Evolutionary conservation across 64 coral and sea anemone species (phyloP).

Genomic region (Montipora sp.): DNA sequence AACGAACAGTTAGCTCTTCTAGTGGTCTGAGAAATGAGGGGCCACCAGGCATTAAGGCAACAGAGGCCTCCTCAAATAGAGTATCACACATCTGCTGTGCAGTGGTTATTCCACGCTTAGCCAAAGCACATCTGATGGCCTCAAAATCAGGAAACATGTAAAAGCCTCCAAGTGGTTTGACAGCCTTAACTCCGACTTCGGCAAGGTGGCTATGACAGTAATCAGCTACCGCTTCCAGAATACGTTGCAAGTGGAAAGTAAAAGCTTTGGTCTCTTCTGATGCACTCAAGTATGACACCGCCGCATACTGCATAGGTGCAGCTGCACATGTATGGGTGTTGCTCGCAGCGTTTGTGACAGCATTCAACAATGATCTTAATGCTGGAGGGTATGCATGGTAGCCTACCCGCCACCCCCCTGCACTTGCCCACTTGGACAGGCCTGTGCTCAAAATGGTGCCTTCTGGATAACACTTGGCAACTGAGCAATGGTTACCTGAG

Average conservation of each 20-base stretch:
- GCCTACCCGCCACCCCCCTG: slow-evolving; percentile 56
- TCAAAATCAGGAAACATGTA: slow-evolving; percentile 73
- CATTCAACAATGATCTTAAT: slow-evolving; percentile 20
- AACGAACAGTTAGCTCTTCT: slow-evolving; percentile 36
- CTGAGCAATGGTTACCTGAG: slow-evolving; percentile 20
- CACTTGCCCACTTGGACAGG: slow-evolving; percentile 59
- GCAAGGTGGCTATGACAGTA: slow-evolving; percentile 32
- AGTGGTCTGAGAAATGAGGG: slow-evolving; percentile 23
- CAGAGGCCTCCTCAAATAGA: slow-evolving; percentile 37
- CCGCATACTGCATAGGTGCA: slow-evolving; percentile 66
- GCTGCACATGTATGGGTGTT: slow-evolving; percentile 58
- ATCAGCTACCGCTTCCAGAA: slow-evolving; percentile 31
- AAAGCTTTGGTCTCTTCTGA: slow-evolving; percentile 34
- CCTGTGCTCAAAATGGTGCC: slow-evolving; percentile 48
- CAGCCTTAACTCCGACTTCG: slow-evolving; percentile 41
- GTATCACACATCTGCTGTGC: slow-evolving; percentile 66
- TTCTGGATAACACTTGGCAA: slow-evolving; percentile 57
- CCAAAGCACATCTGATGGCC: slow-evolving; percentile 25
- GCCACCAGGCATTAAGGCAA: slow-evolving; percentile 56
- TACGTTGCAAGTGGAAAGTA: slow-evolving; percentile 10
- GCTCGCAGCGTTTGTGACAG: slow-evolving; percentile 54
- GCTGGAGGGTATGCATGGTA: slow-evolving; percentile 52
- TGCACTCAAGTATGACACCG: slow-evolving; percentile 22
- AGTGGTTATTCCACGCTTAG: slow-evolving; percentile 44
- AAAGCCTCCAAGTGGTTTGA: slow-evolving; percentile 55